Evolutionary conservation across 1,140 invertebrate species (phyloP).

Genomic region (Melipona quadrifasciata): DNA sequence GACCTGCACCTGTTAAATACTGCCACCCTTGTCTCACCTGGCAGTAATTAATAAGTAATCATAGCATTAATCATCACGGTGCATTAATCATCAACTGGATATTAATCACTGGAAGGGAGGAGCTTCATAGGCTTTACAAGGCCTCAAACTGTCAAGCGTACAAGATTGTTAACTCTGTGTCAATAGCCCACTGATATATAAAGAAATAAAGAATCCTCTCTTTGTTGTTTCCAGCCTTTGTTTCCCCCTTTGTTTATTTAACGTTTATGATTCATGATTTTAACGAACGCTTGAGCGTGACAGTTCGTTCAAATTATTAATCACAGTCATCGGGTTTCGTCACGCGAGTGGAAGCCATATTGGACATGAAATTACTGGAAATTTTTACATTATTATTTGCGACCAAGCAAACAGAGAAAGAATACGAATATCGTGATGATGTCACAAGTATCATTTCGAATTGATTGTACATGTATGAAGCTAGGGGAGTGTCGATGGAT

Average conservation of each 20-base stretch:
- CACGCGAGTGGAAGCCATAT: conserved; percentile 44
- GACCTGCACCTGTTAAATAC: conserved; percentile 78
- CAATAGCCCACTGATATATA: neutral
- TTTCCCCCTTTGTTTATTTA: neutral
- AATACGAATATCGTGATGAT: neutral
- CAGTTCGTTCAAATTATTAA: conserved; percentile 57
- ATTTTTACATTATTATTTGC: conserved; percentile 41
- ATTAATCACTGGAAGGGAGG: conserved; percentile 37
- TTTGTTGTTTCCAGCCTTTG: neutral
- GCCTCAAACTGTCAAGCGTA: conserved; percentile 40
- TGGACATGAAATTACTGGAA: conserved; percentile 43
- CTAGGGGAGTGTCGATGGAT: conserved; percentile 17
- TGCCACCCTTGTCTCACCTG: conserved; percentile 69
- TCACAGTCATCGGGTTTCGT: conserved; percentile 51
- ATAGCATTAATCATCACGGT: neutral
- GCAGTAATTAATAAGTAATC: conserved; percentile 65
- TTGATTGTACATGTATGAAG: conserved; percentile 2
- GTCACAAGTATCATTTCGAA: conserved; percentile 8
- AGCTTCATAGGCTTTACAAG: neutral
- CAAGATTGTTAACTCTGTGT: conserved; percentile 7
- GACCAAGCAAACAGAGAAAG: conserved; percentile 69
- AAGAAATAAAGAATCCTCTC: neutral
- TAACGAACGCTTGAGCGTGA: conserved; percentile 17
- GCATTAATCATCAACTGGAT: conserved; percentile 43
- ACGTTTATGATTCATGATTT: too few relatives aligned